Evolutionary conservation across 2,888 invertebrate genomes (phyloP), one percentile per base, ranked within the genome.

Genomic region (Lypha dubia): DNA sequence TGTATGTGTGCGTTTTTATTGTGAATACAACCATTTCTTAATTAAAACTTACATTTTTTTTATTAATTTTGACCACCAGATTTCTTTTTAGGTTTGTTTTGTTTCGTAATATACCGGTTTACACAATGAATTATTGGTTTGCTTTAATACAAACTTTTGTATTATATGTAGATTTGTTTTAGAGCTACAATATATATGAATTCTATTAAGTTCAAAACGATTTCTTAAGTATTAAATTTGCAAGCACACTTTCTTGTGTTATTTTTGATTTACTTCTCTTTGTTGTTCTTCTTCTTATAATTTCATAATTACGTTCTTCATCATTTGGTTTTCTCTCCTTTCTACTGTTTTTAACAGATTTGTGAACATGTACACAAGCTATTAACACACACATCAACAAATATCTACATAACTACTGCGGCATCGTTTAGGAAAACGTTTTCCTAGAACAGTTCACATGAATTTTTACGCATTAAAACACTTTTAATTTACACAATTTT

Each of bases 321-420:
- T 83, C 83, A 82, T 79, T 85, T 73, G 32, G 32, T 81, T 76
- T 71, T 74, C 81, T 70, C 46, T 77, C 38, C 58, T 79, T 80
- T 79, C 62, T 67, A 44, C 46, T 79, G n/a, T 17, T 74, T 82
- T 79, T 68, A 60, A 79, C 62, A 81, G 65, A 79, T 68, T 49
- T 53, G 65, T 56, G 38, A 51, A 71, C 67, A 71, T 60, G 74
- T 75, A 74, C 53, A 75, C 68, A 70, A 70, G 20, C 41, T 63
- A 63, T 70, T 35, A n/a, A 20, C 74, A 74, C 84, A 70, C 60
- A 83, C 80, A 58, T 67, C 44, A 44, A 76, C 35, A 67, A 53
- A 84, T 65, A 51, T 77, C 63, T 81, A 84, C 81, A 84, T 81
- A 84, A 81, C 84, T 81, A 70, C 84, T 84, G 80, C 86, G 85